A percentile compares a stretch with the other conserved stretches of the same genome.
phyloP scores from a whole-genome alignment of 2,797 vertebrate genomes.

The Myotis findleyi region DNA sequence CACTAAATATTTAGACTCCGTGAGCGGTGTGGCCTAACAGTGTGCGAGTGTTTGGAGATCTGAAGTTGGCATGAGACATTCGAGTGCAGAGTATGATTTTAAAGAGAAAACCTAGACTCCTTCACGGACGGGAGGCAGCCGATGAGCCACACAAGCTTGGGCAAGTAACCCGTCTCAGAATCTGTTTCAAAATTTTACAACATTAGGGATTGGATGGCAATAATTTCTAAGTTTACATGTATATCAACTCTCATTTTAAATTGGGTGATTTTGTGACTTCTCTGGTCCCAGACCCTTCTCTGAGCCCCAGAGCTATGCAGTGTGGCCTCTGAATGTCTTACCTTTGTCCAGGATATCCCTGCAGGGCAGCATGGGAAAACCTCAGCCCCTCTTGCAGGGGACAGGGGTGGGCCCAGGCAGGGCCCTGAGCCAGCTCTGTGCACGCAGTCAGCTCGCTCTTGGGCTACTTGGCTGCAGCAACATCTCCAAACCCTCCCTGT shows the following conservation, averaged over 20 bases:
- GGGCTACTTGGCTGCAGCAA: not conserved
- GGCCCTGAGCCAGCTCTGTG: not conserved
- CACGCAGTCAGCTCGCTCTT: not conserved
- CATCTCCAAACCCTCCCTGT: fast-evolving
- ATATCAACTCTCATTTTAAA: not conserved
- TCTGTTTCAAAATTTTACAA: not conserved
- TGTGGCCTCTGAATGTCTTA: not conserved
- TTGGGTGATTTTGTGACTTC: not conserved
- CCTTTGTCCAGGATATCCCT: no score
- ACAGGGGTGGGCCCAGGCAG: not conserved
- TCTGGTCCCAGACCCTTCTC: not conserved
- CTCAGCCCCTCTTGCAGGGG: not conserved
- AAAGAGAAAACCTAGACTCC: slow-evolving; percentile 2
- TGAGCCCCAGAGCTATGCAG: fast-evolving
- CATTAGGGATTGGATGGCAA: not conserved
- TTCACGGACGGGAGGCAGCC: not conserved
- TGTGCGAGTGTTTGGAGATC: slow-evolving; percentile 53
- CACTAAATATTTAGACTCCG: slow-evolving; percentile 66
- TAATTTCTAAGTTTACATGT: not conserved
- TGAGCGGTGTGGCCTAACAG: slow-evolving; percentile 48
- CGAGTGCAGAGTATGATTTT: not conserved
- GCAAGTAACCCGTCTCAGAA: not conserved
- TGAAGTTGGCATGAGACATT: slow-evolving; percentile 12
- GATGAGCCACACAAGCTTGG: not conserved
- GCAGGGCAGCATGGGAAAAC: not conserved